Evolutionary conservation across 1,140 invertebrate species (phyloP), one percentile per base, ranked within the genome.

Genomic region (Amphibalanus amphitrite): DNA sequence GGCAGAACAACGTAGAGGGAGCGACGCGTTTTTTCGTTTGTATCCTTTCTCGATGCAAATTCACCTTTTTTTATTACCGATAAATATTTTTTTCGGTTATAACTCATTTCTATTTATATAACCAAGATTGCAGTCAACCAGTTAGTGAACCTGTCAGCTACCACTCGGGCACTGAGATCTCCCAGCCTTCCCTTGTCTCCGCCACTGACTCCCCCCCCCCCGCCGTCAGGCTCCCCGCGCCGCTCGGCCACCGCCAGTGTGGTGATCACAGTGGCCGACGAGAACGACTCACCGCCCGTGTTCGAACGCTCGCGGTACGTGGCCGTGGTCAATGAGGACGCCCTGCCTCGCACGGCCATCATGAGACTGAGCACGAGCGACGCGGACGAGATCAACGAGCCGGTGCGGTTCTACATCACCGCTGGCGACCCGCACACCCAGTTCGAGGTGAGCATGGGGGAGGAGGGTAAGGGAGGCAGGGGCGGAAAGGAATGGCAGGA

Each of bases 221-320:
- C n/a, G n/a, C n/a, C 38, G 64, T 23, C 64, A 65, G 64, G 23
- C 26, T 65, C 23, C 4, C 64, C 64, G 4, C 64, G 64, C 8
- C 64, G 23, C 26, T 65, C 26, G 64, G 26, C 64, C 64, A n/a
- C 64, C 10, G 26, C 64, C 64, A 65, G 23, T 26, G 6, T 65
- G 64, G 64, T 65, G 20, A 65, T 65, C 64, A 10, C 20, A 25
- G 64, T 65, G 23, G 78, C 86, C 1, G 93, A 96, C 79, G 88
- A 89, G 0, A 97, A 97, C 79, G 93, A 97, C 77, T 94, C 95
- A 78, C 85, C 90, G 17, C 91, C 91, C 17, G 69, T 89, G 0
- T 93, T 93, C 78, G 86, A 87, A 0, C 84, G 87, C 74, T 79
- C 81, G 8, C 92, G 93, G 79, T 92, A 93, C 77, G 88, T 88